Evolutionary conservation across 2,113 vertebrate species (phyloP), one percentile per base, ranked within the genome.

Genomic region (Hydrochoerus hydrochaeris): DNA sequence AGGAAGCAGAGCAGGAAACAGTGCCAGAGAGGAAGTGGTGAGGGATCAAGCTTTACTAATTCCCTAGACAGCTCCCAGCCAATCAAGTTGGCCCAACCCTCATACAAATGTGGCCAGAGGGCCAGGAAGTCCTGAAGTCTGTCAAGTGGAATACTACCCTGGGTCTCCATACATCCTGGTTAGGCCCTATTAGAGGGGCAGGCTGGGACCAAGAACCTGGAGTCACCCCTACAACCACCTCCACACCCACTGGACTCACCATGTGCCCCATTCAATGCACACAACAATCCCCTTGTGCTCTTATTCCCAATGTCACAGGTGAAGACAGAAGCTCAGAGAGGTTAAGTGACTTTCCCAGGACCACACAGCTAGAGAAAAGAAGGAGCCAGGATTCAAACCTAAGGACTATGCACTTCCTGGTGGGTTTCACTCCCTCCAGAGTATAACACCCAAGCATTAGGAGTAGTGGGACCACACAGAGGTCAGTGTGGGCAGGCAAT

Each of bases 401-500:
- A 20, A 41, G 86, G 60, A 32, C 44, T 1, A 1, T 2, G 44
- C 38, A 44, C 20, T 26, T 77, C 41, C 77, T 11, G 28, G 19
- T 77, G 22, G 20, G 41, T 32, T 75, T 10, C 0, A 35, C 67
- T 26, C 0, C n/a, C 71, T 82, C 82, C 22, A 4, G 52, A 44
- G 32, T 62, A 16, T 9, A 46, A 57, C 35, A 75, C 4, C 7
- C 16, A 24, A 62, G 35, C n/a, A 5, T 63, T 32, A 35, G 38
- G 35, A 52, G 62, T 0, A 6, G 28, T 35, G 57, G 60, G 24
- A 8, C 7, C n/a, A 24, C 22, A 20, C n/a, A 77, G 65, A 86
- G 35, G 30, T 52, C 75, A 20, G 49, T 0, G 1, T 0, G 6
- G 4, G 28, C 2, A 17, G 49, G 38, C 22, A 75, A 28, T 44